A percentile compares a stretch with the other conserved stretches of the same genome.
Conservation (phyloP, 2,888 invertebrate species). For the Cheilosia vernalis region DNA sequence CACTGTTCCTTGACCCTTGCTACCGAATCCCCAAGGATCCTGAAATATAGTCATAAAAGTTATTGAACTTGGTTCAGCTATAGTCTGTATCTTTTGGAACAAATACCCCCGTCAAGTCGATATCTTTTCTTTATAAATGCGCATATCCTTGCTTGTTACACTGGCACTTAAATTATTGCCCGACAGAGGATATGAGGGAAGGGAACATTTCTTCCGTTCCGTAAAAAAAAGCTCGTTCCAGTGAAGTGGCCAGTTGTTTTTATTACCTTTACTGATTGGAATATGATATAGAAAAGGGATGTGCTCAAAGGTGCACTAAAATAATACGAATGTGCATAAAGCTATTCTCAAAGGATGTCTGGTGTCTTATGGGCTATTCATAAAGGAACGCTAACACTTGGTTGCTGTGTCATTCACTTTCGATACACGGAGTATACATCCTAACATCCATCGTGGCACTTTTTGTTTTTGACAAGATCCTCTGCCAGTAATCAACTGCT, state of each 20-base stretch:
- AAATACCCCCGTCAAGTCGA: constrained; percentile 48
- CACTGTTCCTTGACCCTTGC: constrained; percentile 60
- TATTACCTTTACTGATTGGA: constrained; percentile 82
- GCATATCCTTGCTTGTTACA: constrained; percentile 43
- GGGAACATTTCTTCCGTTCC: constrained; percentile 43
- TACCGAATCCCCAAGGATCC: constrained; percentile 63
- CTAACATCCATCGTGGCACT: constrained; percentile 10
- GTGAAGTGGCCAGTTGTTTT: constrained; percentile 81
- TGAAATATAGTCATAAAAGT: constrained; percentile 78
- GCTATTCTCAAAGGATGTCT: constrained; percentile 29
- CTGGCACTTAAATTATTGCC: constrained; percentile 66
- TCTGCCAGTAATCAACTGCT: constrained; percentile 1
- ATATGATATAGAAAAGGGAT: constrained; percentile 80
- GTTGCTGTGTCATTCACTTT: neutral
- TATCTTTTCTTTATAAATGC: constrained; percentile 55
- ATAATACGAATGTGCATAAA: constrained; percentile 13
- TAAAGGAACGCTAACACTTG: neutral
- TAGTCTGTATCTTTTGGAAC: constrained; percentile 50
- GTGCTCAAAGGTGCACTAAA: constrained; percentile 59
- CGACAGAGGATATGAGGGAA: constrained; percentile 60
- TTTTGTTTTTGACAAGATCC: neutral
- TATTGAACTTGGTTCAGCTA: constrained; percentile 76
- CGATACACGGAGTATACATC: too few species aligned
- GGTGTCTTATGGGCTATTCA: constrained; percentile 43
- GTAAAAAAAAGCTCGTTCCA: constrained; percentile 62